These are phyloP conservation scores for Rotaria sp. DNA, from an alignment of 2,888 invertebrate genomes.

Conservation along the genomic window DNA sequence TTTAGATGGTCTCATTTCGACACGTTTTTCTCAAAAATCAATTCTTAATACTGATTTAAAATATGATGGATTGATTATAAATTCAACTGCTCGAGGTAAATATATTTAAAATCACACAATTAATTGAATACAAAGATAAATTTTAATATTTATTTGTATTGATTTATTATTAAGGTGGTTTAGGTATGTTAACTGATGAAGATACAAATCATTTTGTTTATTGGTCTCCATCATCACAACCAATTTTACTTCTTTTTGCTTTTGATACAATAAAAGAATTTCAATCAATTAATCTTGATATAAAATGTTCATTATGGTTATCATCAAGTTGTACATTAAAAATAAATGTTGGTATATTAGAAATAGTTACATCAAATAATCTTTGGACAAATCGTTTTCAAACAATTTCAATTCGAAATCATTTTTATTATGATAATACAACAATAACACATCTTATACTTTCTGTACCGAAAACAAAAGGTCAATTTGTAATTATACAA, in stretches of 20 bases:
- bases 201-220: not conserved
- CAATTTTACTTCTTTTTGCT: not conserved
- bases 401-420: not conserved
- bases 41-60: not conserved
- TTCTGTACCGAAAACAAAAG: not conserved
- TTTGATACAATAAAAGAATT: not conserved
- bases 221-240: not conserved
- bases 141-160: not conserved
- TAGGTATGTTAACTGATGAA: not conserved
- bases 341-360: not conserved
- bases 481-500: not conserved
- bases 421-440: not conserved
- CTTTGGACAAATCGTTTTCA: conserved; percentile 7
- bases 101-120: too few relatives aligned
- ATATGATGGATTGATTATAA: not conserved
- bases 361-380: not conserved
- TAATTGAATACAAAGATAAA: not conserved
- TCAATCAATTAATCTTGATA: not conserved
- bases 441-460: not conserved
- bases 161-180: not conserved
- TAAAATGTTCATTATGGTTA: not conserved
- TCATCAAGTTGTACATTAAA: not conserved
- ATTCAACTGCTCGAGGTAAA: not conserved
- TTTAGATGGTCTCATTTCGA: not conserved
- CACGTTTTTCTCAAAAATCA: not conserved